Base-by-base conservation (phyloP, 2,797 vertebrate species). In the Salmo trutta region DNA sequence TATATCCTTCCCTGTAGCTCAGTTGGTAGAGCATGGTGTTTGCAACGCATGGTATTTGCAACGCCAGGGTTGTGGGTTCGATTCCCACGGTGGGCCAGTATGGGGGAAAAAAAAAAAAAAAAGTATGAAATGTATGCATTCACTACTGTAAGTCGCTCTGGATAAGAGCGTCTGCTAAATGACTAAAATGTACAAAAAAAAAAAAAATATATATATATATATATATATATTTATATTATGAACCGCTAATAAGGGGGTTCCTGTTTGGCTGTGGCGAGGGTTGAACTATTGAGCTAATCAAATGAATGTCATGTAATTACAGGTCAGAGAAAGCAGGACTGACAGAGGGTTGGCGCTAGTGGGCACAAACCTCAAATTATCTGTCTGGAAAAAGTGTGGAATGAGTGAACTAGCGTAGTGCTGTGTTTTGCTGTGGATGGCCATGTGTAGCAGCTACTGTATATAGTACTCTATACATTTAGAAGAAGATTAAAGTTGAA, bases 221-320 rank as follows among this genome's bases (percentile, higher is more conserved):
- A n/a, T n/a, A n/a, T n/a, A n/a, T n/a, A n/a, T n/a, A n/a, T n/a
- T 31, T 31, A 3, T 4, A 33, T 91, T 91, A 90, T 89, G 89
- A 89, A 91, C 92, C 93, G 92, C 92, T 93, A 92, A 93, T 93
- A 81, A 90, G 86, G 90, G 91, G 92, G 92, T 93, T 93, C 91
- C 91, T 80, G 82, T 91, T 84, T 79, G 79, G 85, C 81, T 84
- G 84, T 83, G 86, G 90, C 82, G 84, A 91, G 87, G 89, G 88
- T 91, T 85, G 85, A 90, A 88, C 89, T 94, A 93, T 93, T 93
- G 93, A 93, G 93, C 92, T 91, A 93, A 90, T 93, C 91, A 92
- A 93, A 93, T 92, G 88, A 92, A 92, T 85, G 89, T 84, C 88
- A 82, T 91, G 89, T 93, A 93, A 94, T 93, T 93, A 93, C 84